Percentiles rank a stretch among this genome's conserved stretches.
Evolutionary conservation across 2,797 vertebrate genomes (phyloP).

Genomic region (Micropoecilia bifurca): DNA sequence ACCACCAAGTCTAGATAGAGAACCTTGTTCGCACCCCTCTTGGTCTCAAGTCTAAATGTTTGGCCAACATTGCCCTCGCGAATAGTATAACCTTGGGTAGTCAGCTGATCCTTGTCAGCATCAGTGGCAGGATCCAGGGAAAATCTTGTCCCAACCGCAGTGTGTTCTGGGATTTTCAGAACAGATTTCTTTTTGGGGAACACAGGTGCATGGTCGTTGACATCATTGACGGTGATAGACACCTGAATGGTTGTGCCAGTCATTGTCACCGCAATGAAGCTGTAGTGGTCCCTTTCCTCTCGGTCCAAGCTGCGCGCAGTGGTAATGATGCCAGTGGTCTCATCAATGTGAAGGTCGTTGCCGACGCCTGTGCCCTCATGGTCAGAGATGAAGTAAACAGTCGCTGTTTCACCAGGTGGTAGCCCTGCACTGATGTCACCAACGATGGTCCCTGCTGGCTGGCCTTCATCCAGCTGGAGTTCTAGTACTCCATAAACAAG

Average conservation of each 20-base stretch:
- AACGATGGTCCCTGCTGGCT: conserved; percentile 92
- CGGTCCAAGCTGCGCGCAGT: conserved; percentile 91
- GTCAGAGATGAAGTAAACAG: conserved; percentile 96
- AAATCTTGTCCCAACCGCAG: conserved; percentile 89
- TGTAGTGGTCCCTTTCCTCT: conserved; percentile 91
- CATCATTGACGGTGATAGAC: conserved; percentile 91
- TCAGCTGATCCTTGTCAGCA: conserved; percentile 88
- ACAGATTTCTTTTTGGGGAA: conserved; percentile 84
- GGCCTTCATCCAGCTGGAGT: conserved; percentile 95
- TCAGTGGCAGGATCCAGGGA: conserved; percentile 93
- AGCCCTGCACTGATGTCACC: conserved; percentile 95
- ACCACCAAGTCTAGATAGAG: conserved; percentile 92
- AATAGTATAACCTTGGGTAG: conserved; percentile 92
- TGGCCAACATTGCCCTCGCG: conserved; percentile 90
- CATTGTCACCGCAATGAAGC: conserved; percentile 95
- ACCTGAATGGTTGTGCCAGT: conserved; percentile 92
- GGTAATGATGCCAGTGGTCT: conserved; percentile 93
- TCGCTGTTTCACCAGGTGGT: conserved; percentile 85
- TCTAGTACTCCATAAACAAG: conserved; percentile 84
- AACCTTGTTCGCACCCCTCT: conserved; percentile 86
- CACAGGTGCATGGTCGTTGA: conserved; percentile 92
- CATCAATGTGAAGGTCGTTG: conserved; percentile 91
- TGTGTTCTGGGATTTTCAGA: conserved; percentile 93
- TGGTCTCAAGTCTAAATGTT: conserved; percentile 90
- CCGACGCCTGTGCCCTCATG: conserved; percentile 90